Evolutionary conservation across 2,888 invertebrate species (phyloP).

Genomic region (Mythimna lalbum): DNA sequence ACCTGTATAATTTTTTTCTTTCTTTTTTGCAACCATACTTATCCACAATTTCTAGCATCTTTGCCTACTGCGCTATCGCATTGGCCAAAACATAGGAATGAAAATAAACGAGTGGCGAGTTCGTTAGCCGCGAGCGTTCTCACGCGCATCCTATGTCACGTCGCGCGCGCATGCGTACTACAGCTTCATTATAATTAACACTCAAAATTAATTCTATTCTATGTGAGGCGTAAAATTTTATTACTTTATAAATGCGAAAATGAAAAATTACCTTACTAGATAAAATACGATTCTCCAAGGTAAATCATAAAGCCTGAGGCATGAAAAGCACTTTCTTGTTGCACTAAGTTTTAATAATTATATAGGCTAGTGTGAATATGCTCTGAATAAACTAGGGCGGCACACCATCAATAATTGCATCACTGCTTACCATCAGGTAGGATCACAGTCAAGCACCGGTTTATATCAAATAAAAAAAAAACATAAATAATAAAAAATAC

Average conservation of each 20-base stretch:
- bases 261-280: not conserved
- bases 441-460: too few relatives aligned
- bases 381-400: too few relatives aligned
- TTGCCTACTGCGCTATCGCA: constrained; percentile 62
- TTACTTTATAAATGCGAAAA: constrained; percentile 14
- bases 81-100: constrained; percentile 77
- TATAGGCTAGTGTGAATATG: too few relatives aligned
- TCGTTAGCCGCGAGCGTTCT: constrained; percentile 83
- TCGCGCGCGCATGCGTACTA: constrained; percentile 70
- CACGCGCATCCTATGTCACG: constrained; percentile 81
- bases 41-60: constrained; percentile 46
- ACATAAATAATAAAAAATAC: too few relatives aligned
- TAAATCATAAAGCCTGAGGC: too few relatives aligned
- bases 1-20: too few relatives aligned
- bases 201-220: constrained; percentile 43
- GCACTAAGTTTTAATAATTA: too few relatives aligned
- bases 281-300: too few relatives aligned
- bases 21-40: not conserved
- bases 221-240: not conserved
- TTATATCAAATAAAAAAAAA: too few relatives aligned
- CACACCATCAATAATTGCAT: too few relatives aligned
- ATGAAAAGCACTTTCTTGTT: too few relatives aligned
- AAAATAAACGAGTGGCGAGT: constrained; percentile 81
- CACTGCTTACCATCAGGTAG: too few relatives aligned
- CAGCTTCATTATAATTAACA: constrained; percentile 44